Conservation (phyloP, 2,797 vertebrate genomes). For the Trachurus trachurus region DNA sequence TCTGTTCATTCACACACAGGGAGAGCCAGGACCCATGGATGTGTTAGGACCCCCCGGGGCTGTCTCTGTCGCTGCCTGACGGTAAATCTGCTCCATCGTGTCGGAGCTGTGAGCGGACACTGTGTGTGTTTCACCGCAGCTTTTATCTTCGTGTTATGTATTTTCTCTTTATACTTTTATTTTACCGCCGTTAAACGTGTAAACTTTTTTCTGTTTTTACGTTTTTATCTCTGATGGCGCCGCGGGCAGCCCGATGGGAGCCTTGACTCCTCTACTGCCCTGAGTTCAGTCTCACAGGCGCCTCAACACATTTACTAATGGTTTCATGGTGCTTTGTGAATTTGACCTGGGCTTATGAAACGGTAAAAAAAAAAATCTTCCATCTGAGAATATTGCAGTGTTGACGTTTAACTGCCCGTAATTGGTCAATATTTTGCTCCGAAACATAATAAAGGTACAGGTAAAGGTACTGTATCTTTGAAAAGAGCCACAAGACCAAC, state of each 20-base stretch:
- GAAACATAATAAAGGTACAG: too few species aligned
- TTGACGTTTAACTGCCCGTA: too few species aligned
- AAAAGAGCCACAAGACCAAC: too few species aligned
- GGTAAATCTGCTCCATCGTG: not conserved
- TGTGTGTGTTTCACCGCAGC: not conserved
- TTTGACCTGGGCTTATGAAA: too few species aligned
- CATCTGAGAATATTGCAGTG: too few species aligned
- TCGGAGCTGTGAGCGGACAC: fast-evolving
- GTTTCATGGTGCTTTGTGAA: too few species aligned
- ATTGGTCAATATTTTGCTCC: too few species aligned
- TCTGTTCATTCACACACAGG: not conserved
- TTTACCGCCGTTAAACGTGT: not conserved
- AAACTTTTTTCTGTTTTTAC: not conserved
- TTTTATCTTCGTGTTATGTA: not conserved
- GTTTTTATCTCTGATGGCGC: not conserved
- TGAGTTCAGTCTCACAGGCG: too few species aligned
- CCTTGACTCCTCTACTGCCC: too few species aligned
- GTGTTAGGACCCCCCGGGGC: not conserved
- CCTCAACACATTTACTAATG: too few species aligned
- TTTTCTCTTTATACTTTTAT: not conserved
- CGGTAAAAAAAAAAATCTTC: too few species aligned
- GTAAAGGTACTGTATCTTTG: too few species aligned
- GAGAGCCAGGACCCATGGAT: constrained; percentile 12
- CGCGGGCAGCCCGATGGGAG: not conserved
- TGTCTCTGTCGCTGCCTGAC: constrained; percentile 40